Conservation (phyloP, 2,888 invertebrate species). For the Polydrusus pterygomalis region DNA sequence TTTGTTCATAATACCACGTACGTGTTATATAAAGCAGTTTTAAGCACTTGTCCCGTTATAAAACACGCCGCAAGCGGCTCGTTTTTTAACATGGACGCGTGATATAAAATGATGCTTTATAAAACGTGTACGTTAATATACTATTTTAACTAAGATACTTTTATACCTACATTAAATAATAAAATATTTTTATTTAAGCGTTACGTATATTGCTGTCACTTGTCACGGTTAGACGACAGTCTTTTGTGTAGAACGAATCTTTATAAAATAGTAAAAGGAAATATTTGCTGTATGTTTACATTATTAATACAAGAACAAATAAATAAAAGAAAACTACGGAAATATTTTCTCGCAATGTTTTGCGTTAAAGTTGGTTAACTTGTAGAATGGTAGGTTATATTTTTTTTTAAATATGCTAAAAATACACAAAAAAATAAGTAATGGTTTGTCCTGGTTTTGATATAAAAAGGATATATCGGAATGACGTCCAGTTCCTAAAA, state of each 20-base stretch:
- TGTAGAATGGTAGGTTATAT: too few relatives aligned
- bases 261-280: background rate
- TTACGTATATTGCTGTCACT: background rate
- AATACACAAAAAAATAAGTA: too few relatives aligned
- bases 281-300: background rate
- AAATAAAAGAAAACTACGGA: background rate
- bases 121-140: too few relatives aligned
- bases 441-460: too few relatives aligned
- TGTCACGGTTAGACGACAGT: conserved; percentile 1
- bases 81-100: too few relatives aligned
- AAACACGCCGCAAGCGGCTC: too few relatives aligned
- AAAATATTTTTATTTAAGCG: background rate
- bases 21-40: too few relatives aligned
- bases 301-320: background rate
- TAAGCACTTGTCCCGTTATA: too few relatives aligned
- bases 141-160: background rate
- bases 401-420: too few relatives aligned
- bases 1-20: background rate
- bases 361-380: background rate
- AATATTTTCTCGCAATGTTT: conserved; percentile 1
- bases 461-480: too few relatives aligned
- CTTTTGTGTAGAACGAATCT: background rate
- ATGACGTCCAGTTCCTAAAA: too few relatives aligned
- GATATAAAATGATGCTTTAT: too few relatives aligned
- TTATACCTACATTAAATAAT: background rate